Conservation (phyloP, 2,113 vertebrate species). For the Eleginops maclovinus region DNA sequence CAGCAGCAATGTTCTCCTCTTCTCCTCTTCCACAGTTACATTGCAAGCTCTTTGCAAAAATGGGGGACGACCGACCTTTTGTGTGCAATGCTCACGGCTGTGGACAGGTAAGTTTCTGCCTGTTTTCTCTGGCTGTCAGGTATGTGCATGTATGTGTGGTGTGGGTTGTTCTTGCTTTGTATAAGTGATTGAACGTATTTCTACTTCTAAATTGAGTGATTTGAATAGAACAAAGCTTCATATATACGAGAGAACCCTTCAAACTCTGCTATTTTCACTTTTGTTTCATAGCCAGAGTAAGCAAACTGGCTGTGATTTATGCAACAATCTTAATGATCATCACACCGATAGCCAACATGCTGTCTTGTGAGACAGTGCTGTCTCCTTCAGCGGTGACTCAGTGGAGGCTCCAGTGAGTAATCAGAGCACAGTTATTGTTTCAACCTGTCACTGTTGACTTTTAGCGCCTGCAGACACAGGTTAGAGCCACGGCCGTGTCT, state of each 20-base stretch:
- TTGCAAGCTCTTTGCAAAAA: slow-evolving; percentile 88
- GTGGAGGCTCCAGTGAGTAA: slow-evolving; percentile 78
- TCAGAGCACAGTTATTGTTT: slow-evolving; percentile 73
- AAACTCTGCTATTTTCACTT: neutral
- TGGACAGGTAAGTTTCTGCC: slow-evolving; percentile 91
- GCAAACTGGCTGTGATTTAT: slow-evolving; percentile 16
- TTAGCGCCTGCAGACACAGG: slow-evolving; percentile 74
- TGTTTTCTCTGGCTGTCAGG: slow-evolving; percentile 51
- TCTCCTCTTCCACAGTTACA: slow-evolving; percentile 84
- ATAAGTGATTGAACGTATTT: neutral
- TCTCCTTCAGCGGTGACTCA: slow-evolving; percentile 79
- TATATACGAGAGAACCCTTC: neutral
- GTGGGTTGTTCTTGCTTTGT: slow-evolving; percentile 6
- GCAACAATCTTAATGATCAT: slow-evolving; percentile 11
- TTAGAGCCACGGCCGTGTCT: slow-evolving; percentile 70
- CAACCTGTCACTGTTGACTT: slow-evolving; percentile 74
- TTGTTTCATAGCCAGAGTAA: slow-evolving; percentile 1
- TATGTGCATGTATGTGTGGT: slow-evolving; percentile 33
- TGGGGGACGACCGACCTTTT: slow-evolving; percentile 99
- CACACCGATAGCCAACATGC: slow-evolving; percentile 27
- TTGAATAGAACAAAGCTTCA: neutral
- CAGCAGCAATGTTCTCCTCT: slow-evolving; percentile 83
- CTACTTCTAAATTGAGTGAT: neutral
- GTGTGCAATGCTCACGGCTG: slow-evolving; percentile 96
- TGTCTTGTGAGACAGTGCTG: slow-evolving; percentile 66